These are phyloP conservation scores for Borostomias antarcticus DNA, from an alignment of 2,797 vertebrate genomes.

Conservation along the genomic window DNA sequence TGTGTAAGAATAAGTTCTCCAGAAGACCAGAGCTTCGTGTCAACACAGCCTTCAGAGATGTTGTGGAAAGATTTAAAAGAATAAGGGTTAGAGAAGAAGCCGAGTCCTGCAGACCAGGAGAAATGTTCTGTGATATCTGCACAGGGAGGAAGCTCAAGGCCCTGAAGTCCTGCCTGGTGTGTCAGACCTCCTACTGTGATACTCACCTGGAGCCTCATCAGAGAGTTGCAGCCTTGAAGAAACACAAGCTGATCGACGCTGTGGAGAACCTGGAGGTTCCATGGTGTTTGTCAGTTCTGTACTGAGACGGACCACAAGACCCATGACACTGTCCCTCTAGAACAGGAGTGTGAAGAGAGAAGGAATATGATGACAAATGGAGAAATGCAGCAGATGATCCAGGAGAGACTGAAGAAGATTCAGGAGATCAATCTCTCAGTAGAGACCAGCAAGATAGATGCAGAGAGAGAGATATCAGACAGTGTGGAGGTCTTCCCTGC, in stretches of 20 bases:
- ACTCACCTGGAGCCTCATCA: conserved; percentile 31
- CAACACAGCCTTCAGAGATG: conserved; percentile 14
- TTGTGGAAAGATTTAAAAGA: neutral
- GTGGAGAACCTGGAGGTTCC: conserved; percentile 9
- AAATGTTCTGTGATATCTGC: too few species aligned
- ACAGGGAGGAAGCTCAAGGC: neutral
- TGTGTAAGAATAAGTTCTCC: conserved; percentile 1
- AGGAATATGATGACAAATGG: conserved; percentile 16
- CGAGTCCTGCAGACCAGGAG: neutral
- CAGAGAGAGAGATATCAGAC: conserved; percentile 28
- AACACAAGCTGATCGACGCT: conserved; percentile 37
- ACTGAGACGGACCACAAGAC: conserved; percentile 1
- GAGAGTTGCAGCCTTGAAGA: conserved; percentile 20
- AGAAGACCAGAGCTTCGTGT: conserved; percentile 6
- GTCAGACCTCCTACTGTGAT: conserved; percentile 25
- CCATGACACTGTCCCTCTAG: conserved; percentile 28
- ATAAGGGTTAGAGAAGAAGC: neutral
- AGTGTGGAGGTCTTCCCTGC: conserved; percentile 20
- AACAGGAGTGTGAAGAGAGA: conserved; percentile 18
- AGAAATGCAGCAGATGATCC: conserved; percentile 16
- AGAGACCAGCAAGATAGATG: conserved; percentile 17
- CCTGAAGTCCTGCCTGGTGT: conserved; percentile 36
- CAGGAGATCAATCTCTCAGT: conserved; percentile 10
- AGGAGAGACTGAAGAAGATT: conserved; percentile 7
- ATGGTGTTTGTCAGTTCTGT: conserved; percentile 24